Percentiles rank a stretch among this genome's conserved stretches.
Conservation (phyloP, 2,113 vertebrate genomes). For the Oncorhynchus mykiss region DNA sequence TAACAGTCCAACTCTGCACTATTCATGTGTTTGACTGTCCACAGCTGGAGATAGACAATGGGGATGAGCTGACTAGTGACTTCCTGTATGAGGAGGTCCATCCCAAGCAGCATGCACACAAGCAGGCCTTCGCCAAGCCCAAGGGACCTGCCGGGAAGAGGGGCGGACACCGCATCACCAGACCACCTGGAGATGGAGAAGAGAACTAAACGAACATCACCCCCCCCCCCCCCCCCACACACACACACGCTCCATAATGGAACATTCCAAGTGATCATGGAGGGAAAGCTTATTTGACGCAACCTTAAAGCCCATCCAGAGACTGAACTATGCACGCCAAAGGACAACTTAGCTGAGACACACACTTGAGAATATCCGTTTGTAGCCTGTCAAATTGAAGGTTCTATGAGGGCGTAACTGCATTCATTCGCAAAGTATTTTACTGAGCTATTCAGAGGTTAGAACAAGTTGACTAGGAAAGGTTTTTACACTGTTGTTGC, state of each 20-base stretch:
- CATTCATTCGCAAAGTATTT: slow-evolving; percentile 30
- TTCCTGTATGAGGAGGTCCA: slow-evolving; percentile 97
- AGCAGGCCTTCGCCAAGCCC: slow-evolving; percentile 93
- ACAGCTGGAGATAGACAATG: slow-evolving; percentile 93
- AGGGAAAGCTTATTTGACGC: slow-evolving; percentile 48
- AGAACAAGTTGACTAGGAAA: slow-evolving; percentile 12
- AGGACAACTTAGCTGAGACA: slow-evolving; percentile 66
- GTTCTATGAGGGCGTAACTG: no score
- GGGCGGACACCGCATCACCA: slow-evolving; percentile 87
- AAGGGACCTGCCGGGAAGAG: slow-evolving; percentile 91
- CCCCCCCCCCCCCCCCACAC: slow-evolving; percentile 16
- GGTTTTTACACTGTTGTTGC: slow-evolving; percentile 40
- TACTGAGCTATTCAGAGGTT: slow-evolving; percentile 22
- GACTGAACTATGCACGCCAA: slow-evolving; percentile 75
- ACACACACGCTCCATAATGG: slow-evolving; percentile 57
- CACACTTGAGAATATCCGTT: slow-evolving; percentile 54
- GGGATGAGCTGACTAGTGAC: slow-evolving; percentile 90
- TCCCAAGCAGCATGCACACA: slow-evolving; percentile 95
- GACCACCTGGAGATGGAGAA: slow-evolving; percentile 82
- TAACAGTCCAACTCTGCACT: no score
- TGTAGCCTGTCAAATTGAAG: slow-evolving; percentile 56
- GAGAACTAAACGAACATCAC: slow-evolving; percentile 63
- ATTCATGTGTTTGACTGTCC: slow-evolving; percentile 3
- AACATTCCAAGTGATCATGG: slow-evolving; percentile 61
- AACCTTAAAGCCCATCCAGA: slow-evolving; percentile 51